Evolutionary conservation across 2,888 invertebrate species (phyloP).

Genomic region (Andrena haemorrhoa): DNA sequence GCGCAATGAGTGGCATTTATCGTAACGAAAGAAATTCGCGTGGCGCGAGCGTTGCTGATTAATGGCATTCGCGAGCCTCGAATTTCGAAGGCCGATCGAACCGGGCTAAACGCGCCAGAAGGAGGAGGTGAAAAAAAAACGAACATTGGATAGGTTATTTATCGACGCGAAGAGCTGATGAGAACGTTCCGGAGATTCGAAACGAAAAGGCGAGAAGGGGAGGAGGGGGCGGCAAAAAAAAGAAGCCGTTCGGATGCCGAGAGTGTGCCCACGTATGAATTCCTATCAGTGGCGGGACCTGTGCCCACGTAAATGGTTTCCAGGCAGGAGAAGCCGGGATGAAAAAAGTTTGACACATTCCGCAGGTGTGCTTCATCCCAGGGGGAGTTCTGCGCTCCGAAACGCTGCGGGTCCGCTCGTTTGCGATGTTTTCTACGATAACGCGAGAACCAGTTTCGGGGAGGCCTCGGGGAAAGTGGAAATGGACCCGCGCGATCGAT

Average conservation of each 20-base stretch:
- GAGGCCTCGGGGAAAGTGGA: not conserved
- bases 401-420: not conserved
- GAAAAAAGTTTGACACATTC: conserved; percentile 54
- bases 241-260: conserved; percentile 32
- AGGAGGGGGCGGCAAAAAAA: not conserved
- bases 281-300: conserved; percentile 48
- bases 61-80: conserved; percentile 9
- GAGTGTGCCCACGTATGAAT: conserved; percentile 57
- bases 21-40: conserved; percentile 17
- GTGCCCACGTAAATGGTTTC: conserved; percentile 48
- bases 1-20: conserved; percentile 31
- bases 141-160: conserved; percentile 10
- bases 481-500: not conserved
- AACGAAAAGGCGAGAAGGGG: conserved; percentile 5
- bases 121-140: not conserved
- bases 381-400: not conserved
- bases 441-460: conserved; percentile 7
- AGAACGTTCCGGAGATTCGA: conserved; percentile 32
- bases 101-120: not conserved
- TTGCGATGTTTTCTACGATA: conserved; percentile 6
- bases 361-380: conserved; percentile 46
- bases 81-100: conserved; percentile 36
- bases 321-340: conserved; percentile 15
- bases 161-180: conserved; percentile 14
- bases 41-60: conserved; percentile 24